Conservation (phyloP, 2,888 invertebrate genomes). For the Metellina segmentata region DNA sequence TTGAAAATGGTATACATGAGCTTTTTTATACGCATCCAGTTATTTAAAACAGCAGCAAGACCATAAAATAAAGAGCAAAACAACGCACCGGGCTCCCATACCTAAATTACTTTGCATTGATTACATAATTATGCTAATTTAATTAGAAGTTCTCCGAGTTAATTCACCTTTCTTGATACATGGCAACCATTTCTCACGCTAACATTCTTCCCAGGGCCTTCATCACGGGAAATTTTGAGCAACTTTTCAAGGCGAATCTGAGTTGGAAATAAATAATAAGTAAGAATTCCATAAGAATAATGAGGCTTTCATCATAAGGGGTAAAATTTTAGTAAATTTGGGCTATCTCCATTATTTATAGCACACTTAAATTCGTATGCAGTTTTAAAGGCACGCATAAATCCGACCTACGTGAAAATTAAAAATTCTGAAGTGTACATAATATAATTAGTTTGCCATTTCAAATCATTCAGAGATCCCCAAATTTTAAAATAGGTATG, state of each 20-base stretch:
- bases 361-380: too few relatives aligned
- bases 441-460: too few relatives aligned
- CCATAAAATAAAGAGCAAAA: neutral
- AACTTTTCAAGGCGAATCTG: neutral
- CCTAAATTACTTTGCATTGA: conserved; percentile 1
- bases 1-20: conserved; percentile 1
- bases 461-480: too few relatives aligned
- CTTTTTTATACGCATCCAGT: neutral
- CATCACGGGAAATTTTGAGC: neutral
- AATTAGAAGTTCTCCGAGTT: neutral
- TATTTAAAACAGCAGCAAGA: neutral
- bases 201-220: neutral
- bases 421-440: too few relatives aligned
- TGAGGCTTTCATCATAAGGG: neutral
- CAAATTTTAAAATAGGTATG: too few relatives aligned
- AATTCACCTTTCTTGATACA: neutral
- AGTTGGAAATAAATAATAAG: neutral
- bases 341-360: too few relatives aligned
- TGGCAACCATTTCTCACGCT: neutral
- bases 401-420: too few relatives aligned
- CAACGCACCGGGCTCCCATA: neutral
- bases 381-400: too few relatives aligned
- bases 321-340: too few relatives aligned
- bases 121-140: conserved; percentile 1
- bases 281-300: neutral